phyloP scores from a whole-genome alignment of 2,113 vertebrate species.

The Pachypanchax playfairii region DNA sequence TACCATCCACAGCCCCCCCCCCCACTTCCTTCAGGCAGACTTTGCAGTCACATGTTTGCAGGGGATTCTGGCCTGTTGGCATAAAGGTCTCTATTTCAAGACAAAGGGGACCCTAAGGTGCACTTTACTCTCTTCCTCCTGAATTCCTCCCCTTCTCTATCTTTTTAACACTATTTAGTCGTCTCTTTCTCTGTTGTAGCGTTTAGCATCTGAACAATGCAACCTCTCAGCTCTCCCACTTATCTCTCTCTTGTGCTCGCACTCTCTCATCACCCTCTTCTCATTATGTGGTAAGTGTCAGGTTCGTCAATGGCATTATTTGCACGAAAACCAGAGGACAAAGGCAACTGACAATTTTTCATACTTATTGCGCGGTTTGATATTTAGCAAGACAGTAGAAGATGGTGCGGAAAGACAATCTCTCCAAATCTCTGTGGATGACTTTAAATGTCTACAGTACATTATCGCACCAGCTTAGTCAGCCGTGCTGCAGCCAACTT shows the following conservation, averaged over 20 bases:
- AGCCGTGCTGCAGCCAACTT: constrained; percentile 9
- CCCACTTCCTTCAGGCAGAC: constrained; percentile 35
- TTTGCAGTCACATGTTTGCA: constrained; percentile 41
- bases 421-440: constrained; percentile 12
- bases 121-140: constrained; percentile 15
- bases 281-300: constrained; percentile 69
- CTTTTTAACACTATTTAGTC: constrained; percentile 38
- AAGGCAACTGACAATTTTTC: constrained; percentile 55
- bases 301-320: constrained; percentile 63
- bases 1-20: background rate
- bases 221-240: constrained; percentile 63
- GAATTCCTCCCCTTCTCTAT: constrained; percentile 1
- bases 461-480: constrained; percentile 44
- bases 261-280: constrained; percentile 54
- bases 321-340: constrained; percentile 69
- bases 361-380: constrained; percentile 54
- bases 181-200: constrained; percentile 38
- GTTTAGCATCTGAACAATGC: constrained; percentile 53
- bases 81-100: constrained; percentile 48
- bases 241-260: constrained; percentile 51
- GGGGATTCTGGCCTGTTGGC: constrained; percentile 21
- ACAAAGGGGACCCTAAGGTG: constrained; percentile 27
- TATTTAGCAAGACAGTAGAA: constrained; percentile 52
- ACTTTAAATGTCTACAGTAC: constrained; percentile 30
- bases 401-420: constrained; percentile 16